Conservation (phyloP, 2,797 vertebrate species). For the Phataginus tricuspis region DNA sequence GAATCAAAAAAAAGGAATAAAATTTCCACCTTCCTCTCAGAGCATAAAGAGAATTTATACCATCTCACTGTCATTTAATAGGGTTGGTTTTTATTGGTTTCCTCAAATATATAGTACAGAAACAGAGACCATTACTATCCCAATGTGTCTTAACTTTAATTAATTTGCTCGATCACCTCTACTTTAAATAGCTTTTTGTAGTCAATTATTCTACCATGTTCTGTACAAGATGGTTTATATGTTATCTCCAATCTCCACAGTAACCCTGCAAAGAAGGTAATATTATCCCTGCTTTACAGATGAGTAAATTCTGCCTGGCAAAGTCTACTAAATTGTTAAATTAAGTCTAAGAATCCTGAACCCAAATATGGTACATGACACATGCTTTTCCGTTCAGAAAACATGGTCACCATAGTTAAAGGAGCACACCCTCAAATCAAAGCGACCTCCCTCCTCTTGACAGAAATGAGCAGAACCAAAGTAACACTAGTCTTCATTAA, state of each 20-base stretch:
- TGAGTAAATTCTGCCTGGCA: background rate
- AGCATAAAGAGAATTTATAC: background rate
- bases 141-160: background rate
- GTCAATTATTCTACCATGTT: background rate
- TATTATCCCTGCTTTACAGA: background rate
- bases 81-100: background rate
- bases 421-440: background rate
- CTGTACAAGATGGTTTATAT: background rate
- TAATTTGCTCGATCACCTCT: background rate
- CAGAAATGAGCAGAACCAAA: background rate
- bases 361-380: background rate
- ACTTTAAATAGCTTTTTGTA: background rate
- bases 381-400: background rate
- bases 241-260: background rate
- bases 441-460: background rate
- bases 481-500: background rate
- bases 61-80: constrained; percentile 10
- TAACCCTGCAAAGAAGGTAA: background rate
- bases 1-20: background rate
- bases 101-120: background rate
- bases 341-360: background rate
- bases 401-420: background rate
- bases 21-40: background rate
- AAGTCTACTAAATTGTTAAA: background rate
- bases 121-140: background rate